phyloP scores from a whole-genome alignment of 2,888 invertebrate species.

The Phyto melanocephala region DNA sequence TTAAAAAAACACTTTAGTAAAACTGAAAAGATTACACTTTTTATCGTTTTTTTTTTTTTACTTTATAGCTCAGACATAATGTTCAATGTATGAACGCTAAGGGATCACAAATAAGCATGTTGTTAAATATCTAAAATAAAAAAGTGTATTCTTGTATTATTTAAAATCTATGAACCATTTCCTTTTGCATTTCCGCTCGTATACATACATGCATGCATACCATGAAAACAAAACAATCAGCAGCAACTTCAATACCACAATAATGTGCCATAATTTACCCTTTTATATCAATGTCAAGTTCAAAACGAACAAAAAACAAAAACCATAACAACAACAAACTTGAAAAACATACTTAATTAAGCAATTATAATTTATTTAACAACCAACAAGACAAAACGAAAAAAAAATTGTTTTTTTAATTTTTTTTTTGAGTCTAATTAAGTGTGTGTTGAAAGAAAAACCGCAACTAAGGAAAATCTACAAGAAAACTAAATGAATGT shows the following conservation, averaged over 20 bases:
- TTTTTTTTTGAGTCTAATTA: not conserved
- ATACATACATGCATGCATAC: not conserved
- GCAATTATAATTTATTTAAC: slow-evolving; percentile 40
- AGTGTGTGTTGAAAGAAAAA: slow-evolving; percentile 22
- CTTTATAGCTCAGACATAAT: too few relatives aligned
- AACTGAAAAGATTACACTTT: too few relatives aligned
- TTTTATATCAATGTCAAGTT: slow-evolving; percentile 55
- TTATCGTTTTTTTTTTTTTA: too few relatives aligned
- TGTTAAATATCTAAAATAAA: too few relatives aligned
- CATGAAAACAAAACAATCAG: too few relatives aligned
- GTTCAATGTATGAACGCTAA: too few relatives aligned
- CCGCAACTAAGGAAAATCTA: slow-evolving; percentile 19
- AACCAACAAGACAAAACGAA: not conserved
- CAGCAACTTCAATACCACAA: not conserved
- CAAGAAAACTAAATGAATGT: slow-evolving; percentile 30
- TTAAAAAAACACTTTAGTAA: too few relatives aligned
- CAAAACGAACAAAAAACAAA: slow-evolving; percentile 26
- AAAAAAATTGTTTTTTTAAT: not conserved
- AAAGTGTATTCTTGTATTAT: too few relatives aligned
- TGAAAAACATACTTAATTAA: slow-evolving; percentile 38
- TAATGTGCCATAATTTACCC: not conserved
- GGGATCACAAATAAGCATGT: too few relatives aligned
- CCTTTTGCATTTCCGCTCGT: not conserved
- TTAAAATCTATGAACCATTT: not conserved
- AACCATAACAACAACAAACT: not conserved